Conservation (phyloP, 2,888 invertebrate genomes). For the Galerucella calmariensis region DNA sequence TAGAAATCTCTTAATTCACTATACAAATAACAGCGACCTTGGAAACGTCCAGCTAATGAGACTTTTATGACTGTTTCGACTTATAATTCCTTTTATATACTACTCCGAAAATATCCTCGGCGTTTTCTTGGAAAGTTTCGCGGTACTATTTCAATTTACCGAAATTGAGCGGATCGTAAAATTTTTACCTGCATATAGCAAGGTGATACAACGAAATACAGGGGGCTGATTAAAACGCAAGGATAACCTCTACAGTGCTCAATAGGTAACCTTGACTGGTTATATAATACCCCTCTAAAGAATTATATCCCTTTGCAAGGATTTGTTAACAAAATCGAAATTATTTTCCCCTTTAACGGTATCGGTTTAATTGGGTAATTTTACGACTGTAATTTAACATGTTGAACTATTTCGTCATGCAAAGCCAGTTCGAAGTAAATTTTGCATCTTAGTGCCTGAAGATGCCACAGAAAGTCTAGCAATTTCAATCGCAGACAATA, state of each 20-base stretch:
- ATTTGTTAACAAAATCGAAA: neutral
- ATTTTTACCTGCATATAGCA: neutral
- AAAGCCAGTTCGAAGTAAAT: no score
- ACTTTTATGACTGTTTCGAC: neutral
- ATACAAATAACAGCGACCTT: neutral
- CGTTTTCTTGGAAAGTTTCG: neutral
- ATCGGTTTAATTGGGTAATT: no score
- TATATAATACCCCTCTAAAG: neutral
- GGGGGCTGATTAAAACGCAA: neutral
- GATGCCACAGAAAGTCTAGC: no score
- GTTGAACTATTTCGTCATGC: no score
- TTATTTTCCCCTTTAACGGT: no score
- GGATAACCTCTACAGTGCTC: neutral
- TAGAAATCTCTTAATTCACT: neutral
- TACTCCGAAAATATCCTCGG: neutral
- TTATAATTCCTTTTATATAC: conserved; percentile 1
- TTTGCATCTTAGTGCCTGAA: no score
- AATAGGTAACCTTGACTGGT: neutral
- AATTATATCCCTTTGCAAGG: no score
- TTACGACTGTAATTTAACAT: no score
- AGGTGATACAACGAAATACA: neutral
- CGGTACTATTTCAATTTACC: neutral
- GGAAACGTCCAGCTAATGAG: neutral
- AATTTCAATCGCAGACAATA: no score
- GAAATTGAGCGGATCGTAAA: neutral